Evolutionary conservation across 2,113 vertebrate species (phyloP).

Genomic region (Aleadryas rufinucha): DNA sequence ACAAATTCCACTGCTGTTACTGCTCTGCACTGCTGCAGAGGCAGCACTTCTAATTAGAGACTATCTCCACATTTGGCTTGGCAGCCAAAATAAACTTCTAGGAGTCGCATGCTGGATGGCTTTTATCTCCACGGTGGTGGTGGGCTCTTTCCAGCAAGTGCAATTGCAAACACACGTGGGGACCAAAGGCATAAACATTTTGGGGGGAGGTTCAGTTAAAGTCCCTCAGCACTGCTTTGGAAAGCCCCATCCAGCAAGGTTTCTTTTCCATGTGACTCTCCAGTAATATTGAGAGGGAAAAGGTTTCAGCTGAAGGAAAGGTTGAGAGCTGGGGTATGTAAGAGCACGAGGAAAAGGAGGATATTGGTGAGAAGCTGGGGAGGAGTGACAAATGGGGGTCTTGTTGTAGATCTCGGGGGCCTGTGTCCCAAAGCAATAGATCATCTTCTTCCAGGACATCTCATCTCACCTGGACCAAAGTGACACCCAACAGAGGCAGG

Average conservation of each 20-base stretch:
- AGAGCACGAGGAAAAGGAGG: background rate
- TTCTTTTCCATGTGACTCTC: background rate
- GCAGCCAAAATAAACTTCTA: conserved; percentile 33
- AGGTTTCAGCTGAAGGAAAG: background rate
- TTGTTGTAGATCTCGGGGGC: background rate
- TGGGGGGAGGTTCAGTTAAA: background rate
- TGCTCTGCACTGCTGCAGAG: conserved; percentile 10
- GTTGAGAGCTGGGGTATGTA: background rate
- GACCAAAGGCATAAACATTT: background rate
- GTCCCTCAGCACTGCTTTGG: background rate
- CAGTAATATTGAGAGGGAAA: background rate
- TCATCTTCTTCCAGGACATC: background rate
- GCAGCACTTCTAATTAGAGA: conserved; percentile 17
- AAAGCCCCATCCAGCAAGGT: background rate
- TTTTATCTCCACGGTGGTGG: background rate
- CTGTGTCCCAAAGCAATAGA: background rate
- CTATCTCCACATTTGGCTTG: conserved; percentile 3
- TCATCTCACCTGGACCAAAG: background rate
- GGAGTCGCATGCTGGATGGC: background rate
- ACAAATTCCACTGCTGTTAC: background rate
- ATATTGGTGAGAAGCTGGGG: background rate
- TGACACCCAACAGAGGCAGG: background rate
- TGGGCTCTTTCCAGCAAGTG: background rate
- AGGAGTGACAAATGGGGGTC: background rate
- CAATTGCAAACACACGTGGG: background rate